Evolutionary conservation across 2,888 invertebrate species (phyloP), one percentile per base, ranked within the genome.

Genomic region (Vanessa cardui): DNA sequence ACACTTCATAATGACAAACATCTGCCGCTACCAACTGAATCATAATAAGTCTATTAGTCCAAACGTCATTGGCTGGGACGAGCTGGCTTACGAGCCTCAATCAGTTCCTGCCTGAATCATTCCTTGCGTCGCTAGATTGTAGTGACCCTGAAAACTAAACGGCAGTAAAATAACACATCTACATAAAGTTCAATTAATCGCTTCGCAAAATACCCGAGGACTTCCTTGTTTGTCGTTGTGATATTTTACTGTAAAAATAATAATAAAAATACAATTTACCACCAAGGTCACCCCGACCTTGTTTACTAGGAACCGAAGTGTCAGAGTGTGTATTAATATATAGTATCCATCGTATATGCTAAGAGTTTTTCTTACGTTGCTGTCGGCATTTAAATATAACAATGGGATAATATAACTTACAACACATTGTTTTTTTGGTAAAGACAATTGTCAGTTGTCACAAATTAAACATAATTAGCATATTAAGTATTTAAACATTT

Each of bases 211-310:
- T 80, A 77, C 72, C 76, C 78, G 77, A 74, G 76, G 77, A 85
- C 89, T 92, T 91, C 90, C 91, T 89, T 85, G 87, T 91, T 89
- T 86, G 84, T 84, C 84, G 84, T 82, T 82, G 82, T 83, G 82
- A 78, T 87, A 85, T 85, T 85, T 85, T 87, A 82, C 83, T 83
- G 85, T 87, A 84, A 88, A 88, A 87, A 86, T 82, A 83, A 83
- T 80, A 83, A 85, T 85, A 87, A 85, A 86, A 86, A 85, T 84
- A 85, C 82, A 81, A 83, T 83, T 83, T 80, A 80, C 81, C 81
- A 80, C 73, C 88, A 90, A 91, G 91, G 92, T 84, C 82, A 78
- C 78, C 71, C 72, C 77, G 88, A 87, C 90, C 89, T 90, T 91
- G 91, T 89, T 88, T 86, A 89, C 86, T 79, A 86, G 84, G 84